Percentiles rank a stretch among this genome's conserved stretches.
These are phyloP conservation scores for Tethya wilhelma DNA, from an alignment of 37 sponge, comb jelly and placozoan genomes.

Conservation along the genomic window DNA sequence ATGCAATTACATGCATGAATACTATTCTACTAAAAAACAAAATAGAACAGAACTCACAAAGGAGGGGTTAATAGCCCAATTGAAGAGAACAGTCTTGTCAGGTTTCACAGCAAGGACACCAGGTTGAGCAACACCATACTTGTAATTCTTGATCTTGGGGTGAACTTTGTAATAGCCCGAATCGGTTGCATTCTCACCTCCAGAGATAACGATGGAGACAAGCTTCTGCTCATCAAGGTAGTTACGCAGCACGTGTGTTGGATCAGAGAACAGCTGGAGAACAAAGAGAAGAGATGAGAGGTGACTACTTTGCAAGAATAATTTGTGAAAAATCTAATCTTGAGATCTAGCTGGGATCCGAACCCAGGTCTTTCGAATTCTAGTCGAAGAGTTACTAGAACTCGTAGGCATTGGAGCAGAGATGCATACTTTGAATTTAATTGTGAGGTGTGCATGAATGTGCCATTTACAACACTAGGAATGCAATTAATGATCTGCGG, in stretches of 20 bases:
- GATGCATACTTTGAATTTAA: too few species aligned
- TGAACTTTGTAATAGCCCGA: constrained; percentile 70
- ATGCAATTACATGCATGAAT: too few species aligned
- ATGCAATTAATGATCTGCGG: too few species aligned
- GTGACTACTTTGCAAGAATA: too few species aligned
- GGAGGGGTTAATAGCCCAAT: constrained; percentile 75
- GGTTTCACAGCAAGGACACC: constrained; percentile 67
- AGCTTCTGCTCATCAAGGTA: constrained; percentile 57
- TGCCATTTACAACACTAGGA: too few species aligned
- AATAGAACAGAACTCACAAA: constrained; percentile 38
- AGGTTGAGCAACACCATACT: constrained; percentile 79
- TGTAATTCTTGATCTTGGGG: constrained; percentile 68
- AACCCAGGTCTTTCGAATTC: too few species aligned
- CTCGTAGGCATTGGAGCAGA: too few species aligned
- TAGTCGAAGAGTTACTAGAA: too few species aligned
- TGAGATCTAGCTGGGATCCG: too few species aligned
- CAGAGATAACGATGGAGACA: constrained; percentile 51
- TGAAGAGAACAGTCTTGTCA: constrained; percentile 43
- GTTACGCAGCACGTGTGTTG: constrained; percentile 66
- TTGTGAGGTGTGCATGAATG: too few species aligned
- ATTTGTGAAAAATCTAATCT: not conserved
- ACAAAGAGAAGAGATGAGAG: not conserved
- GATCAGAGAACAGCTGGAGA: constrained; percentile 72
- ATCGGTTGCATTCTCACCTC: constrained; percentile 68
- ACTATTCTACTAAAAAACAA: too few species aligned